A percentile compares a stretch with the other conserved stretches of the same genome.
phyloP scores from a whole-genome alignment of 1,140 invertebrate genomes.

The Bombus picipes region DNA sequence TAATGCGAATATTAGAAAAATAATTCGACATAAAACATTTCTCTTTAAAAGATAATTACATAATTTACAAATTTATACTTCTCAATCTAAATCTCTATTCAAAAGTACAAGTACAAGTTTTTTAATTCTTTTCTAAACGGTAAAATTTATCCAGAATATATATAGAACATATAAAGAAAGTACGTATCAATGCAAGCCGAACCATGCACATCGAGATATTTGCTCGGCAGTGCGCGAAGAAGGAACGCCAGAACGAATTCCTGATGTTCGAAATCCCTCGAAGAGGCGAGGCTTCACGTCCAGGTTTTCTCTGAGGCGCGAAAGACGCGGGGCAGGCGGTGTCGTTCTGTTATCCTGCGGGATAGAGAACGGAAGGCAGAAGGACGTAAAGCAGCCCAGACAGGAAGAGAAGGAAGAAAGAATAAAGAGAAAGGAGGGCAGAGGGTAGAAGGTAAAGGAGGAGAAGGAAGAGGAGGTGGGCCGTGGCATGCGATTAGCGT shows the following conservation, averaged over 20 bases:
- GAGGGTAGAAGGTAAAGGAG: background rate
- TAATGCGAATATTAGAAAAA: background rate
- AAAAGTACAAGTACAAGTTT: too few species aligned
- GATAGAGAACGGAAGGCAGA: conserved; percentile 58
- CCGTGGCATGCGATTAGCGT: conserved; percentile 71
- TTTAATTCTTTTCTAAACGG: background rate
- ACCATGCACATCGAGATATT: background rate
- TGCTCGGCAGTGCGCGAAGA: background rate
- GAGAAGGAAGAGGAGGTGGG: conserved; percentile 37
- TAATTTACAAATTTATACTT: background rate
- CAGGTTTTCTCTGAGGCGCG: conserved; percentile 31
- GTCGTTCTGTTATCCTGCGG: conserved; percentile 57
- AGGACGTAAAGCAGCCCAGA: conserved; percentile 63
- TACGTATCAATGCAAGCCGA: too few species aligned
- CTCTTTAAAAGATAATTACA: background rate
- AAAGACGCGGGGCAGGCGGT: conserved; percentile 29
- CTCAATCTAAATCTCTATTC: too few species aligned
- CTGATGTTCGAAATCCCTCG: conserved; percentile 31
- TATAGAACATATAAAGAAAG: background rate
- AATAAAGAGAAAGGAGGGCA: conserved; percentile 55
- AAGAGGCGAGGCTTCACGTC: background rate
- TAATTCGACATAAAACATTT: background rate
- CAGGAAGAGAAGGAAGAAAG: conserved; percentile 57
- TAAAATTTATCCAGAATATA: background rate
- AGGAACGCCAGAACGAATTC: conserved; percentile 1